Evolutionary conservation across 2,113 vertebrate species (phyloP), one percentile per base, ranked within the genome.

Genomic region (Sylvia atricapilla): DNA sequence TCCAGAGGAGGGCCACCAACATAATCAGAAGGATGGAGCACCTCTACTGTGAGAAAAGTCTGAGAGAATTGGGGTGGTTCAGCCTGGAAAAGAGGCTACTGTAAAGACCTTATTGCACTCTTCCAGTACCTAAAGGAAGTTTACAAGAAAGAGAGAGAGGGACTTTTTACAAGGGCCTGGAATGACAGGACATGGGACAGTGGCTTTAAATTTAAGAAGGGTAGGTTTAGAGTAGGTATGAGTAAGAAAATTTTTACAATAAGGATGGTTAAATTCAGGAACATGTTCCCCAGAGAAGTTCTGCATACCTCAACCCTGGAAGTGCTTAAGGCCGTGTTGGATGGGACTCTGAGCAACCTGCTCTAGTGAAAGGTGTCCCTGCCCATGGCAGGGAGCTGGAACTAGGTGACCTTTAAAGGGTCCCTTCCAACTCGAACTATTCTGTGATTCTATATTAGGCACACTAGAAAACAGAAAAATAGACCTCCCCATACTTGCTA

Each of bases 1-100:
- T 43, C 4, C 67, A 43, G 35, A 11, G 35, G 17, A 66, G 14
- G 13, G 1, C 31, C 31, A 0, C 0, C 0, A 37, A 23, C 31
- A 13, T 16, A 6, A 44, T 15, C 27, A 33, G 15, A 44, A 12
- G 37, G 4, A 23, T 37, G 15, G 31, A 73, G 18, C 0, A 64
- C 2, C 5, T 50, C 14, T 73, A 14, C 31, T 82, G 5, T 25
- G 3, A 60, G n/a, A 3, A 21, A 41, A 53, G 4, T 9, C 24
- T 13, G 25, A 62, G 47, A 75, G 3, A 60, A 13, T 2, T 31
- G 1, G 9, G n/a, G 1, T 5, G 55, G 11, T 11, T 47, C 55
- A 55, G n/a, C 8, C 41, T 76, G 25, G 41, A 83, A 68, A 76
- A 55, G 20, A 52, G 39, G 17, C 21, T 41, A 4, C 31, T 35